Base-by-base conservation (phyloP, 2,888 invertebrate species). In the Lithophane semibrunnea region DNA sequence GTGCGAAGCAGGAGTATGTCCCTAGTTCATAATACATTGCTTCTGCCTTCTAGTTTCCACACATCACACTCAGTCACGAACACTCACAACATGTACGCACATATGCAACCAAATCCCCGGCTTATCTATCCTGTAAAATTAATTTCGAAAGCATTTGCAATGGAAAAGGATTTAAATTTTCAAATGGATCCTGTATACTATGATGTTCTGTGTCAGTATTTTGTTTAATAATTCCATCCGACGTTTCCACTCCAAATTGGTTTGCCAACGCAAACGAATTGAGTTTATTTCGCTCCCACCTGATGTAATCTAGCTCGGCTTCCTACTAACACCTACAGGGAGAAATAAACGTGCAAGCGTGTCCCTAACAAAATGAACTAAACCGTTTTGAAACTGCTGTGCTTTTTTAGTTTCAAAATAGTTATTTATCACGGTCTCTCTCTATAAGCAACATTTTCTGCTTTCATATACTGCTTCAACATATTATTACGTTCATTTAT, bases 181-280 rank as follows among this genome's bases (percentile, higher is more conserved):
- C 42, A 83, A 69, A 75, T 68, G 29, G 56, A 80, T 73, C 29
- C 58, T 47, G 54, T 18, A 44, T 61, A 4, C 37, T 79, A 54
- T 54, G 49, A 37, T 52, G 47, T 61, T 64, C 52, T 75, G 49
- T 75, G 58, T 76, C 16, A 10, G 37, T 69, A 85, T 81, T 84
- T 75, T 75, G 75, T 82, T 80, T 73, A 64, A 71, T 71, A 76
- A 83, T 82, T 86, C 70, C 24, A 44, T 18, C 66, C 65, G 7
- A 58, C 61, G 56, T 77, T 82, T 68, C 58, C 68, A 76, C 29
- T 83, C 8, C 60, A 82, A 86, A 86, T 82, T 86, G 83, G 86
- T 83, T 83, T 71, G 67, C 70, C 70, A 44, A 49, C 63, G 86
- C 37, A 49, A 82, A 67, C 70, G 58, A 71, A 83, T 83, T 60